Evolutionary conservation across 1,140 invertebrate genomes (phyloP).

Genomic region (Philotrypesis tridentata): DNA sequence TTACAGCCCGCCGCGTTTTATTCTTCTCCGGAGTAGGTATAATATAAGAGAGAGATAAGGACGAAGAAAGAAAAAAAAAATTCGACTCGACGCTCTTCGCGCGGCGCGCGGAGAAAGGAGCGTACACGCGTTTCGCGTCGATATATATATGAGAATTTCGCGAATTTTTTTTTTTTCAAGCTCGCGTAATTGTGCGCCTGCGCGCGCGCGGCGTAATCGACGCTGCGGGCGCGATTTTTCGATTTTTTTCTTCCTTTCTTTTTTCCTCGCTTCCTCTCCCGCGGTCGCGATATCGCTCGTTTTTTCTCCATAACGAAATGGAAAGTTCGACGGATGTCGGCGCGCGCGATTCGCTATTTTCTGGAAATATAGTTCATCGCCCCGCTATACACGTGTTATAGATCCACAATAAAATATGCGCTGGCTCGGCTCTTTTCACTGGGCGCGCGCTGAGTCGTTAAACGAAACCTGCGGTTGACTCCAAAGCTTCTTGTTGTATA

Average conservation of each 20-base stretch:
- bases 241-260: neutral
- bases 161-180: neutral
- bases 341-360: constrained; percentile 5
- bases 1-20: neutral
- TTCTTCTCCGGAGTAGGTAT: too few species aligned
- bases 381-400: neutral
- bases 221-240: too few species aligned
- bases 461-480: neutral
- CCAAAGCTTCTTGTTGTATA: too few species aligned
- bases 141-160: neutral
- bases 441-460: neutral
- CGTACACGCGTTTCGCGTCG: neutral
- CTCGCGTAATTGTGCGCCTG: neutral
- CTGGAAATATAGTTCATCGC: neutral
- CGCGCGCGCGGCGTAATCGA: too few species aligned
- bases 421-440: neutral
- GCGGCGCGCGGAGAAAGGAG: too few species aligned
- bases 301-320: neutral
- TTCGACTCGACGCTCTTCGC: too few species aligned
- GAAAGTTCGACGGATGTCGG: neutral
- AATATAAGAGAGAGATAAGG: neutral
- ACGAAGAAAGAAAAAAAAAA: too few species aligned
- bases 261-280: too few species aligned
- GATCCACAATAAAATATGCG: neutral
- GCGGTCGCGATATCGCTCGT: neutral